Conservation (phyloP, 2,888 invertebrate genomes). For the Pollenia griseotomentosa region DNA sequence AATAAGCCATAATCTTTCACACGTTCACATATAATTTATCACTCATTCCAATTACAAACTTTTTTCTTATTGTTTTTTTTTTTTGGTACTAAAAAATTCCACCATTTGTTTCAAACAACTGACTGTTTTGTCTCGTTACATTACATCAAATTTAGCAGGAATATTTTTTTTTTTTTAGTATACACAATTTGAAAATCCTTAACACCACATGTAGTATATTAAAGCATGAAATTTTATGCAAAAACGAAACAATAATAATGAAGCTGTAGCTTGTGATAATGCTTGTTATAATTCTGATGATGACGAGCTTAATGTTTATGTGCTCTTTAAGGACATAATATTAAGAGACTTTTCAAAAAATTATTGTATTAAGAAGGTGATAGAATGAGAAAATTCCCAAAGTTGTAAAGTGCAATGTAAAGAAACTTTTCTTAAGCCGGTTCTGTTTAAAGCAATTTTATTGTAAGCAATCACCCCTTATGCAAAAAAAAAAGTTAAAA, state of each 20-base stretch:
- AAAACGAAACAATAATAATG: conserved; percentile 36
- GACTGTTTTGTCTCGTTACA: conserved; percentile 25
- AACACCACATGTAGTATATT: conserved; percentile 71
- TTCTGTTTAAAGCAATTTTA: too few species aligned
- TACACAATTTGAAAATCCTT: conserved; percentile 47
- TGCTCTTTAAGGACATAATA: conserved; percentile 8
- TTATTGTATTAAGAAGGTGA: neutral
- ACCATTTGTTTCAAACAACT: conserved; percentile 38
- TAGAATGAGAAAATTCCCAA: too few species aligned
- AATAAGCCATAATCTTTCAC: conserved; percentile 74
- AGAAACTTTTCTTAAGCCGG: too few species aligned
- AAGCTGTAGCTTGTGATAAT: conserved; percentile 64
- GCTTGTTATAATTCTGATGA: conserved; percentile 51
- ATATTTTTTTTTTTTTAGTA: neutral
- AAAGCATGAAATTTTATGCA: conserved; percentile 62
- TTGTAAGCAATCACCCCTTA: too few species aligned
- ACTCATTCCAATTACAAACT: neutral
- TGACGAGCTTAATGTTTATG: conserved; percentile 2
- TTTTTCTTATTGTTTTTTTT: neutral
- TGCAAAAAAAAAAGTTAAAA: too few species aligned
- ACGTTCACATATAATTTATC: conserved; percentile 46
- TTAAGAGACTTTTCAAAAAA: conserved; percentile 7
- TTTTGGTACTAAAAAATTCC: conserved; percentile 33
- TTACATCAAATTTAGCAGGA: conserved; percentile 35
- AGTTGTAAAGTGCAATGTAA: too few species aligned